Evolutionary conservation across 2,797 vertebrate species (phyloP).

Genomic region (Gouania willdenowi): DNA sequence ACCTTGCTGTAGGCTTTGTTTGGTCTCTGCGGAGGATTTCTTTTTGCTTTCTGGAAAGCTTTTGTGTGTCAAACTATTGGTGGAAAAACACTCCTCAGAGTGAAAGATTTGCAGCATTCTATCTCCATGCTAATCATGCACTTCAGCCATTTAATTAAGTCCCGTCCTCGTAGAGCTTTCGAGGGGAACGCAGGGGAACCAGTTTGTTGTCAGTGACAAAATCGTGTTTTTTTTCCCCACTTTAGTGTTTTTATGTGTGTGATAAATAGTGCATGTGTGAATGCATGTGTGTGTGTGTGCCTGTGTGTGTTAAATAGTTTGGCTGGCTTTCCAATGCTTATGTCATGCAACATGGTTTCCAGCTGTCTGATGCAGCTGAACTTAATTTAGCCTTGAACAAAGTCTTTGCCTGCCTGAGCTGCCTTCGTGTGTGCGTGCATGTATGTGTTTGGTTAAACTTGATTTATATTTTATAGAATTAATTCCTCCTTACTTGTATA

Average conservation of each 20-base stretch:
- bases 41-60: slow-evolving; percentile 31
- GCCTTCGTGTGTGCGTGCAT: background rate
- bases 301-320: slow-evolving; percentile 34
- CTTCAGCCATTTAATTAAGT: too few relatives aligned
- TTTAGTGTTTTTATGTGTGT: slow-evolving; percentile 21
- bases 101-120: slow-evolving; percentile 34
- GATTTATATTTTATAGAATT: slow-evolving; percentile 5
- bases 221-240: too few relatives aligned
- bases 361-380: slow-evolving; percentile 54
- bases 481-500: too few relatives aligned
- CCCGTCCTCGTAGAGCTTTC: too few relatives aligned
- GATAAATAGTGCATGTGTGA: slow-evolving; percentile 5
- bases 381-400: slow-evolving; percentile 42
- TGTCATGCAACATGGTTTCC: slow-evolving; percentile 61
- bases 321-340: slow-evolving; percentile 34
- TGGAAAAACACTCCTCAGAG: slow-evolving; percentile 31
- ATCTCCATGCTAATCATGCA: too few relatives aligned
- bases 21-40: slow-evolving; percentile 34
- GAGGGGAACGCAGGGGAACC: too few relatives aligned
- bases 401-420: slow-evolving; percentile 8
- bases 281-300: slow-evolving; percentile 19
- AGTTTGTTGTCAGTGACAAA: too few relatives aligned
- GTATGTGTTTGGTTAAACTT: too few relatives aligned
- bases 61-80: slow-evolving; percentile 11
- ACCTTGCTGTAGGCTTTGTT: slow-evolving; percentile 24